Evolutionary conservation across 2,888 invertebrate species (phyloP), one percentile per base, ranked within the genome.

Genomic region (Leucoptera coffeella): DNA sequence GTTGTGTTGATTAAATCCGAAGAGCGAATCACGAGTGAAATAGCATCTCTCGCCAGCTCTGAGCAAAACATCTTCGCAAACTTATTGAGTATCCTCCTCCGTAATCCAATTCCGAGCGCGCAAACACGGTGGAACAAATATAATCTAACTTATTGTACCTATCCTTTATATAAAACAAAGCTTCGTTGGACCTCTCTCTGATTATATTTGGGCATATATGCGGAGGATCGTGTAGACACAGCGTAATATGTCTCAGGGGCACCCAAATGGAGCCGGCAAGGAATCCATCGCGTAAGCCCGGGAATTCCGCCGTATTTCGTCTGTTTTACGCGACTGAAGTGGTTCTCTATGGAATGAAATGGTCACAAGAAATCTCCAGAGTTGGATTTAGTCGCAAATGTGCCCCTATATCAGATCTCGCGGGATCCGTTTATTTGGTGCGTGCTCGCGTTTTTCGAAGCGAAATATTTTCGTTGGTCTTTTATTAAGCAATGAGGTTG

Each of bases 201-300:
- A 67, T 67, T 67, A 69, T 67, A 62, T 69, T 69, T 67, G 67
- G 45, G 53, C 61, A 62, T 65, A 65, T 65, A 59, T 49, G 46
- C 46, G 44, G 47, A 48, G 47, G 52, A 49, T 51, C 51, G 49
- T 58, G 60, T 65, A 64, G 27, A 28, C 59, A 65, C 54, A 61
- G 53, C 47, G 51, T 67, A 65, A 67, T 64, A 67, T 56, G 67
- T 61, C 67, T 64, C 64, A 51, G 34, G 65, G 61, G 65, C 50
- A 50, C 47, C 39, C 52, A 55, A 61, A 64, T 62, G 60, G 58
- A 54, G 54, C 49, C 50, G 51, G 61, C 61, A 59, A 58, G 46
- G 61, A 65, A 64, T 41, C 57, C 56, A 62, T 65, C 47, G 47
- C 43, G 45, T 48, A 46, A 47, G 38, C 42, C 38, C n/a, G n/a